Conservation (phyloP, 2,113 vertebrate species). For the Neoarius graeffei region DNA sequence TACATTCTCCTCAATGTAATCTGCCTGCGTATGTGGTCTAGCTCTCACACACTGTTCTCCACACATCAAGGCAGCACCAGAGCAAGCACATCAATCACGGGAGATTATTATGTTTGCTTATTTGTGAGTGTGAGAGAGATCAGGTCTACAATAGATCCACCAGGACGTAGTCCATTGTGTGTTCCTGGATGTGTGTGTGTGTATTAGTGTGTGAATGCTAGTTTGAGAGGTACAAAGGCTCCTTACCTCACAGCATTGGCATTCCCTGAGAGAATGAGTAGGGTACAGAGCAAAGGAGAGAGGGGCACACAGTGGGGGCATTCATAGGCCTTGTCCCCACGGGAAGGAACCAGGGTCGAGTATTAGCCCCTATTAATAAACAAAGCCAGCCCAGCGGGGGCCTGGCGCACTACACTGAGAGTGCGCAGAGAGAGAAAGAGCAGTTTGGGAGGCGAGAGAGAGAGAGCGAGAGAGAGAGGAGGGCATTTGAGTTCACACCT, state of each 20-base stretch:
- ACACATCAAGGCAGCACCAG: conserved; percentile 9
- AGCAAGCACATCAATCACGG: conserved; percentile 33
- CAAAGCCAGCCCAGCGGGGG: conserved; percentile 54
- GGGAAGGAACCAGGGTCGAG: conserved; percentile 56
- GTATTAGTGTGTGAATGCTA: conserved; percentile 39
- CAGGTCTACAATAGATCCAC: conserved; percentile 52
- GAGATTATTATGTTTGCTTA: conserved; percentile 52
- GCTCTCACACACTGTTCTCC: conserved; percentile 4
- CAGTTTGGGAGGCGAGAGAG: conserved; percentile 6
- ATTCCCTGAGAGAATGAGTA: conserved; percentile 55
- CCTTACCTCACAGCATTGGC: conserved; percentile 59
- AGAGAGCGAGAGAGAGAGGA: background rate
- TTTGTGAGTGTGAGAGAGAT: conserved; percentile 53
- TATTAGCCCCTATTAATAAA: conserved; percentile 62
- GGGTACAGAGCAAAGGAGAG: conserved; percentile 46
- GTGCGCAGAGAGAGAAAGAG: conserved; percentile 34
- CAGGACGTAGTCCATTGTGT: conserved; percentile 39
- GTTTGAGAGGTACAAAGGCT: conserved; percentile 58
- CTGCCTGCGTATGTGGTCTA: conserved; percentile 29
- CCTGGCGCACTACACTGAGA: conserved; percentile 46
- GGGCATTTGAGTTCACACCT: conserved; percentile 52
- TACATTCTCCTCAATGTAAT: conserved; percentile 18
- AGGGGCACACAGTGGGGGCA: conserved; percentile 52
- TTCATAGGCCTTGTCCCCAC: conserved; percentile 50
- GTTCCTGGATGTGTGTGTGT: conserved; percentile 31